These are phyloP conservation scores for Phengaris alcon DNA, from an alignment of 2,888 invertebrate genomes.

Conservation along the genomic window DNA sequence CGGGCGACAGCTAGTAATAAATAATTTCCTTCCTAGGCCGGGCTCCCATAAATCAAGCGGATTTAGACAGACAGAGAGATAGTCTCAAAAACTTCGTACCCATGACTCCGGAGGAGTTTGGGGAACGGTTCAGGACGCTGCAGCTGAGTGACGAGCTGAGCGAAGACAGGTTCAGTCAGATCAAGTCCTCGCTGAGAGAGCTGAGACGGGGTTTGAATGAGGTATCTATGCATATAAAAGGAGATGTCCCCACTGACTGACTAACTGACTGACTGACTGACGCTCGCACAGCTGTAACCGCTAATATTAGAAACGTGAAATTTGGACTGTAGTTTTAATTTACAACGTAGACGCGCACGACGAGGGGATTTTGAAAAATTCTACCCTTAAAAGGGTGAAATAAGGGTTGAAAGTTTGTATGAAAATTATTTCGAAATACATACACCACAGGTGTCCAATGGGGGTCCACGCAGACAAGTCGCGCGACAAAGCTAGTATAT, in stretches of 20 bases:
- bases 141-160: constrained; percentile 41
- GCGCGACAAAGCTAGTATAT: too few species aligned
- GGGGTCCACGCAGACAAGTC: too few species aligned
- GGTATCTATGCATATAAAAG: constrained; percentile 41
- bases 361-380: too few species aligned
- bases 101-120: constrained; percentile 61
- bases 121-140: constrained; percentile 55
- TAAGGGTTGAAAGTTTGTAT: too few species aligned
- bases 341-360: too few species aligned
- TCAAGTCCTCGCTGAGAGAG: constrained; percentile 63
- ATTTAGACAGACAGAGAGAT: constrained; percentile 40
- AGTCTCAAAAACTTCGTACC: constrained; percentile 53
- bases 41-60: constrained; percentile 4
- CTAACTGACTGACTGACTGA: too few species aligned
- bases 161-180: constrained; percentile 62
- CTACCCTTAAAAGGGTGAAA: too few species aligned
- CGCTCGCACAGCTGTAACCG: too few species aligned
- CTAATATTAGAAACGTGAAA: too few species aligned
- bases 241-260: constrained; percentile 9
- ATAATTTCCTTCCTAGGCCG: not conserved
- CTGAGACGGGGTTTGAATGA: constrained; percentile 66
- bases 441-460: too few species aligned
- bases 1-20: not conserved
- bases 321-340: too few species aligned
- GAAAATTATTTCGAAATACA: too few species aligned